These are phyloP conservation scores for Harpegnathos saltator DNA, from an alignment of 1,140 invertebrate genomes.

Conservation along the genomic window DNA sequence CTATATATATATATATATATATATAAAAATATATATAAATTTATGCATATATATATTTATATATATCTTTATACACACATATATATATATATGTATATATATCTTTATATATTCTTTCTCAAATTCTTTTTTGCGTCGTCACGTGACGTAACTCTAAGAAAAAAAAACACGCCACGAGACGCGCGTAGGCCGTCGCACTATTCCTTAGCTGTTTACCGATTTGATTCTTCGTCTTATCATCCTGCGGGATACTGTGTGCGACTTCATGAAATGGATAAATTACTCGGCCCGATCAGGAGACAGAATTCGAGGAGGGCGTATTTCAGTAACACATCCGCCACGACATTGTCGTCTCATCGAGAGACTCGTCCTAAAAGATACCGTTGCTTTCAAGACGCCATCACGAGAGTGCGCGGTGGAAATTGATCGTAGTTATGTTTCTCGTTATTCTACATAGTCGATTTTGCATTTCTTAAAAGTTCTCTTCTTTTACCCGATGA, in stretches of 20 bases:
- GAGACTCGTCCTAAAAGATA: background rate
- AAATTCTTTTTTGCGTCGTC: conserved; percentile 62
- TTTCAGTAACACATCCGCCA: background rate
- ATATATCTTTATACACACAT: background rate
- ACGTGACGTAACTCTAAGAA: conserved; percentile 49
- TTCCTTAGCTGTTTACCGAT: conserved; percentile 70
- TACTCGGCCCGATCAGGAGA: background rate
- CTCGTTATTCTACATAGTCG: background rate
- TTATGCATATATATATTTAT: conserved; percentile 33
- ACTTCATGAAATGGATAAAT: conserved; percentile 61
- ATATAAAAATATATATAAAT: conserved; percentile 47
- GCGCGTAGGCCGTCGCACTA: conserved; percentile 73
- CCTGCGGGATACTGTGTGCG: conserved; percentile 62
- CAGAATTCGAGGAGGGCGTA: background rate
- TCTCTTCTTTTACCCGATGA: conserved; percentile 13
- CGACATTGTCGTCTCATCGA: background rate
- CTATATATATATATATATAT: conserved; percentile 48
- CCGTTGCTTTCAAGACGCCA: background rate
- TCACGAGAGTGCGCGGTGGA: background rate
- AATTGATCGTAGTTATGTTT: background rate
- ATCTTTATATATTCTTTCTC: conserved; percentile 61
- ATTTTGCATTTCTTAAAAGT: conserved; percentile 41
- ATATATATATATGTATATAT: conserved; percentile 24
- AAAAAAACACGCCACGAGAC: conserved; percentile 68
- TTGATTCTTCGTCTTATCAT: conserved; percentile 68